phyloP scores from a whole-genome alignment of 2,888 invertebrate species.

The Metopia argyrocephala region DNA sequence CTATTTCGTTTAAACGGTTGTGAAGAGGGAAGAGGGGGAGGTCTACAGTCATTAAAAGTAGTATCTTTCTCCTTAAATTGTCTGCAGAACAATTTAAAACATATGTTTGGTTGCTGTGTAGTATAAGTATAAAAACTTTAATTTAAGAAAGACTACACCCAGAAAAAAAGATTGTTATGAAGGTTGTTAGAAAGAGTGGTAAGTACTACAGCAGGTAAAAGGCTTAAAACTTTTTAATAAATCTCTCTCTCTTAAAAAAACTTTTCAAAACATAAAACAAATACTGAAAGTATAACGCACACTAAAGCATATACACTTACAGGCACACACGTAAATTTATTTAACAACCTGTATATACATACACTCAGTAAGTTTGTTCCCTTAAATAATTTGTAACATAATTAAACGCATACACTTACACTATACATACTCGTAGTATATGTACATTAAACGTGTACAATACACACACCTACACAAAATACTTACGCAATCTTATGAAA shows the following conservation, averaged over 20 bases:
- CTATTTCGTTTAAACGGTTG: too few species aligned
- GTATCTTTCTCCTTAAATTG: too few species aligned
- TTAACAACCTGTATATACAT: too few species aligned
- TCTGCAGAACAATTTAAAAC: too few species aligned
- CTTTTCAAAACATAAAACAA: conserved; percentile 33
- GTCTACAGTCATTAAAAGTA: too few species aligned
- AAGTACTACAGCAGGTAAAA: neutral
- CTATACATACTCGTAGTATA: neutral
- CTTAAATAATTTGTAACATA: neutral
- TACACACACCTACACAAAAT: too few species aligned
- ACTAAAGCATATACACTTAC: conserved; percentile 5
- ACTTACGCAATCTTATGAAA: too few species aligned
- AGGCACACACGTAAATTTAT: too few species aligned
- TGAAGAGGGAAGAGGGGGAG: too few species aligned
- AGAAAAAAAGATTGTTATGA: too few species aligned
- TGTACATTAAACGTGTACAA: neutral
- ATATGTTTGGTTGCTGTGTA: neutral
- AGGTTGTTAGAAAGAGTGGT: too few species aligned
- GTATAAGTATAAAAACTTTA: neutral
- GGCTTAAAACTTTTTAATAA: conserved; percentile 48
- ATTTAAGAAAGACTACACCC: neutral
- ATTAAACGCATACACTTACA: conserved; percentile 2
- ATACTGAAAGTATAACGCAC: conserved; percentile 47
- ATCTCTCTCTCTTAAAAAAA: conserved; percentile 29
- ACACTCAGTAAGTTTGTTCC: neutral